These are phyloP conservation scores for Orchesellides sinensis DNA, from an alignment of 2,888 invertebrate species.

Conservation along the genomic window DNA sequence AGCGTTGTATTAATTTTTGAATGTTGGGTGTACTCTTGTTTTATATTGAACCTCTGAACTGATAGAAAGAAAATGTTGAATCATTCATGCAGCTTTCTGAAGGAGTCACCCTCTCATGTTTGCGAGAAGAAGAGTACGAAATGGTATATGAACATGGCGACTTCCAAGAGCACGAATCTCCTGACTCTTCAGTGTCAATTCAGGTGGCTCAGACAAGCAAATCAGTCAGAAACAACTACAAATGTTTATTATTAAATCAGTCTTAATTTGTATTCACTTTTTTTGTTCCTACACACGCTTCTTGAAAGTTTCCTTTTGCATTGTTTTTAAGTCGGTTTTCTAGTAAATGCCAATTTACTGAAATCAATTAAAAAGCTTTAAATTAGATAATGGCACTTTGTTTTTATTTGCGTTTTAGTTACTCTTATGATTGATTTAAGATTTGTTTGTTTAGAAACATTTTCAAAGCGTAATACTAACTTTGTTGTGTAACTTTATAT, in stretches of 20 bases:
- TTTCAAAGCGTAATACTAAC: background rate
- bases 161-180: slow-evolving; percentile 66
- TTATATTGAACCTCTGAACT: background rate
- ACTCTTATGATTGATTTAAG: background rate
- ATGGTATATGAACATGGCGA: slow-evolving; percentile 68
- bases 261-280: background rate
- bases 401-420: background rate
- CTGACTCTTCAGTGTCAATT: slow-evolving; percentile 67
- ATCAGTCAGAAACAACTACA: background rate
- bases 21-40: background rate
- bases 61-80: slow-evolving; percentile 21
- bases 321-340: too few relatives aligned
- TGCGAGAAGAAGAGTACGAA: slow-evolving; percentile 69
- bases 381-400: too few relatives aligned
- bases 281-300: too few relatives aligned
- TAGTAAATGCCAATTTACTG: too few relatives aligned
- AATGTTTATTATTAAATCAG: background rate
- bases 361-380: too few relatives aligned
- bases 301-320: too few relatives aligned
- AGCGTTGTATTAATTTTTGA: background rate
- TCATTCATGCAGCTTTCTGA: slow-evolving; percentile 66
- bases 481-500: background rate
- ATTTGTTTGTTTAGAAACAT: background rate
- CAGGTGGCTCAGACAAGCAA: slow-evolving; percentile 47
- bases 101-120: slow-evolving; percentile 63